Base-by-base conservation (phyloP, 2,113 vertebrate genomes). In the Notothenia rossii region DNA sequence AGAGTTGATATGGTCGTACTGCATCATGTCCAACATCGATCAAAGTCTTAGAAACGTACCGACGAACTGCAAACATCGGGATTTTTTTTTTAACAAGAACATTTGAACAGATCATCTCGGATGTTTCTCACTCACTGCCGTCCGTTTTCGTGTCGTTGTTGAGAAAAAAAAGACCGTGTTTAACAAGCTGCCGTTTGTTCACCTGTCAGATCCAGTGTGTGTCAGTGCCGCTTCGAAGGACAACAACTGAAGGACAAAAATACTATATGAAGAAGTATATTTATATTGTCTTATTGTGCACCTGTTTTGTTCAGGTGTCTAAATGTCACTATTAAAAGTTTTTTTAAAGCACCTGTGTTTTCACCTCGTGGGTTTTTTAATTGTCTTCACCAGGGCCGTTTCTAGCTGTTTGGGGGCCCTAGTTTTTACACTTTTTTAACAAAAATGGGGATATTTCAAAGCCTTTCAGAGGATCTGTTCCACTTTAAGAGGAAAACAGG, bases 241-340 rank as follows among this genome's bases (percentile, higher is more conserved):
- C 25, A 29, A 29, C 3, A 29, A 29, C 25, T 67, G 85, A 69
- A 86, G 75, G 61, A 29, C 70, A 67, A 87, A 74, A 86, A 67
- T 61, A 81, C 62, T 78, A 64, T 75, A 79, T 86, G 55, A 94
- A 91, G 91, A 94, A 90, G 91, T 83, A 91, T 92, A 90, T 93
- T 93, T 93, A 65, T 92, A 92, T 95, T 85, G 94, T 96, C 66
- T 91, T 66, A 60, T 86, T 84, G 86, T 92, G 90, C 75, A 91
- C 95, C 95, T 95, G 93, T 95, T 93, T 91, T 93, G 92, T 89
- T 85, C 92, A 93, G 89, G 81, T 96, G 95, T 96, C 81, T 95
- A 85, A 94, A 88, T 94, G 94, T 95, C 88, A 88, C 71, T 86
- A 96, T 93, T 93, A 96, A 96, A 87, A 93, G 91, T 94, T 91